Conservation (phyloP, 2,113 vertebrate species). For the Solenodon paradoxus region DNA sequence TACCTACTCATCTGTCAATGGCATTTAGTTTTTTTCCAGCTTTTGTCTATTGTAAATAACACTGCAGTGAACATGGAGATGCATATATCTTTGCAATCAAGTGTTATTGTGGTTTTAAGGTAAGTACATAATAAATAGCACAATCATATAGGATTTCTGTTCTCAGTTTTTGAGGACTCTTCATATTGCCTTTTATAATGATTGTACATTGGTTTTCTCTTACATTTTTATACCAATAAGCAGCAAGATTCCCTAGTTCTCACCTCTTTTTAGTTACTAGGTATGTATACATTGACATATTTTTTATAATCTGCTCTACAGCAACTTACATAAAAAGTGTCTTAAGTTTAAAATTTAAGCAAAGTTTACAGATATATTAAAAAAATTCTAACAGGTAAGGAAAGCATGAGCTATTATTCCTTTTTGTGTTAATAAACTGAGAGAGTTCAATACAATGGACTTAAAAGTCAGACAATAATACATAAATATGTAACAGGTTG, state of each 20-base stretch:
- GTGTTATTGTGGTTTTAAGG: too few species aligned
- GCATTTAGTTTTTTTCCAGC: too few species aligned
- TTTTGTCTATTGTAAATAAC: too few species aligned
- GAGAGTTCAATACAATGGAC: neutral
- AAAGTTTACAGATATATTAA: neutral
- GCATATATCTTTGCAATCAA: too few species aligned
- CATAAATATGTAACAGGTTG: neutral
- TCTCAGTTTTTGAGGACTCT: too few species aligned
- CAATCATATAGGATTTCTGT: too few species aligned
- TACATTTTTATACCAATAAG: neutral
- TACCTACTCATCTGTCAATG: too few species aligned
- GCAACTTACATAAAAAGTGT: neutral
- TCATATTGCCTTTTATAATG: too few species aligned
- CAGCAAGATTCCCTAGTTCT: neutral
- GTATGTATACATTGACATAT: constrained; percentile 14
- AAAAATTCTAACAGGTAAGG: neutral
- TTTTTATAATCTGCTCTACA: neutral
- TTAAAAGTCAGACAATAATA: neutral
- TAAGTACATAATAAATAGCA: too few species aligned
- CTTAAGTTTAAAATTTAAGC: constrained; percentile 9
- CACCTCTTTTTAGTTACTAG: neutral
- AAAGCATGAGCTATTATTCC: neutral
- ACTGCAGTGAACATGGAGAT: too few species aligned
- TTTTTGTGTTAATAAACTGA: neutral
- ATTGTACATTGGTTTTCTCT: neutral